Base-by-base conservation (phyloP, 1,140 invertebrate genomes). In the Hyles vespertilio region DNA sequence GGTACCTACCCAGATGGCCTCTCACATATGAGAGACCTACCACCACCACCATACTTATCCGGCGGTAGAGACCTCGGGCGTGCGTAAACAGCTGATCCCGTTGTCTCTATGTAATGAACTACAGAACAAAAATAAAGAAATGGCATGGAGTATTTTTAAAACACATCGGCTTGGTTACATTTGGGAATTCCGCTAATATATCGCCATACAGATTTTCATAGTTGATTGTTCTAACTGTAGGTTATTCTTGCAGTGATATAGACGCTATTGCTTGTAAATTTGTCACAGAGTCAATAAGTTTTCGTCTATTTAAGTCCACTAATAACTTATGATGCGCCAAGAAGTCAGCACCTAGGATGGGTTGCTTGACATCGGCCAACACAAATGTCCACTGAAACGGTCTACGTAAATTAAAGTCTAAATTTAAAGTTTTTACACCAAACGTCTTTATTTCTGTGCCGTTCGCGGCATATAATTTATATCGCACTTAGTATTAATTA, bases 361-460 rank as follows among this genome's bases (percentile, higher is more conserved):
- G 52, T 8, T 44, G 52, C 22, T 55, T 55, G 10, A 55, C 43
- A 45, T 83, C 73, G 3, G 81, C 81, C 0, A 89, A 56, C 3
- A 84, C 54, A 49, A 88, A 89, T 3, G 40, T 58, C 84, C 81
- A 89, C 12, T 40, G 48, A 45, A 79, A 80, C n/a, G 65, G 55
- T 46, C 81, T 61, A 0, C 69, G 63, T 5, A 68, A 44, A 10
- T 68, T 70, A 3, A 87, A 54, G 56, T 82, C 63, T 0, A 87
- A 50, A 0, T 46, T 36, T 6, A 85, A 32, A 4, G 65, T 64
- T 5, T 50, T 51, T 33, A 34, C 48, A 4, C 81, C 84, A 58
- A 76, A 88, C 0, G 76, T 89, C 1, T 65, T 49, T 11, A 87
- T 87, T 62, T 63, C 46, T 22, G 51, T 69, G 12, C 54, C 55